Evolutionary conservation across 2,888 invertebrate genomes (phyloP).

Genomic region (Atherix ibis): DNA sequence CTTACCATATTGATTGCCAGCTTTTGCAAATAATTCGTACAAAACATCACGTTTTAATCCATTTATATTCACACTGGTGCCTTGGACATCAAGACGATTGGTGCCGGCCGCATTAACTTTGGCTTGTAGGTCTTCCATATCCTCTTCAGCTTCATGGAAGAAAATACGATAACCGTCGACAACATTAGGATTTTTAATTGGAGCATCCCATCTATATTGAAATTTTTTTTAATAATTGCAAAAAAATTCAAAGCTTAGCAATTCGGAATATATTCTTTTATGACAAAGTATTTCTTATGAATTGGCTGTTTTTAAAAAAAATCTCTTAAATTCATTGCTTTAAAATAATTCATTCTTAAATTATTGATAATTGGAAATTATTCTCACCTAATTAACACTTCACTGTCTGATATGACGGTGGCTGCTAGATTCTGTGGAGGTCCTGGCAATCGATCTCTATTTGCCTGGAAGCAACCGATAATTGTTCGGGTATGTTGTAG

Average conservation of each 20-base stretch:
- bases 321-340: too few species aligned
- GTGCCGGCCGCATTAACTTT: slow-evolving; percentile 34
- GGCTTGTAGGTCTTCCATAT: slow-evolving; percentile 8
- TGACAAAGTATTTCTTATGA: too few species aligned
- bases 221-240: too few species aligned
- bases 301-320: too few species aligned
- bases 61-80: slow-evolving; percentile 51
- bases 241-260: not conserved
- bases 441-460: slow-evolving; percentile 60
- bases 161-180: slow-evolving; percentile 72
- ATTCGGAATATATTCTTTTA: too few species aligned
- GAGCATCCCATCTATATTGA: slow-evolving; percentile 53
- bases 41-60: slow-evolving; percentile 54
- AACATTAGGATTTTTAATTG: slow-evolving; percentile 63
- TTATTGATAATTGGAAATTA: too few species aligned
- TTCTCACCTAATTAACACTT: slow-evolving; percentile 39
- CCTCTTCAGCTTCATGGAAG: slow-evolving; percentile 50
- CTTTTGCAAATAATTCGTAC: slow-evolving; percentile 70
- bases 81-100: slow-evolving; percentile 55
- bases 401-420: slow-evolving; percentile 39
- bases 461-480: slow-evolving; percentile 66
- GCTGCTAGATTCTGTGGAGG: slow-evolving; percentile 54
- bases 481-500: slow-evolving; percentile 59
- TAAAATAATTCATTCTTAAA: too few species aligned
- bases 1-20: slow-evolving; percentile 55